Conservation (phyloP, 2,797 vertebrate genomes). For the Erethizon dorsatum region DNA sequence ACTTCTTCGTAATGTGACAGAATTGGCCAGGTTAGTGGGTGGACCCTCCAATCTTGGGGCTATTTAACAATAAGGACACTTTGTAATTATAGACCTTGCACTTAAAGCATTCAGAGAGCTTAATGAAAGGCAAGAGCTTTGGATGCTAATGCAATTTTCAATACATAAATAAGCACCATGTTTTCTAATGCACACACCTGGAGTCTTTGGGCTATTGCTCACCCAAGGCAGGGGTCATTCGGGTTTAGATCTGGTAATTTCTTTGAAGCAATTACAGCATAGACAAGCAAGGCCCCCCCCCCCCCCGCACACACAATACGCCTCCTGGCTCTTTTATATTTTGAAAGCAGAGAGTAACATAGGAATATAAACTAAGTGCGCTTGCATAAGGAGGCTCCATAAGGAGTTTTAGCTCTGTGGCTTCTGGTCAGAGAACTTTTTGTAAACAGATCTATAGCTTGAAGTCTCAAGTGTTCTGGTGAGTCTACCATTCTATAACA, state of each 20-base stretch:
- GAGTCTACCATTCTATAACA: background rate
- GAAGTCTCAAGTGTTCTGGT: background rate
- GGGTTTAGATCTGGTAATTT: background rate
- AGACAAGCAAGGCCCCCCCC: background rate
- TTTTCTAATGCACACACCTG: background rate
- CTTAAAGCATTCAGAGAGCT: background rate
- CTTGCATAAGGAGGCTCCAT: background rate
- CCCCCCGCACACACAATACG: background rate
- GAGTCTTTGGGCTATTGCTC: background rate
- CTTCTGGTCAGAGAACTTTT: background rate
- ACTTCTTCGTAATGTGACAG: background rate
- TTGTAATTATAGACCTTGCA: slow-evolving; percentile 47
- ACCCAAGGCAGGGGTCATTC: background rate
- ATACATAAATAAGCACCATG: background rate
- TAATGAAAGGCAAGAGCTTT: slow-evolving; percentile 1
- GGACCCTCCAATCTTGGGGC: background rate
- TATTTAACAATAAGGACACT: background rate
- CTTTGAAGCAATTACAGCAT: slow-evolving; percentile 30
- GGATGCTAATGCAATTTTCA: slow-evolving; percentile 55
- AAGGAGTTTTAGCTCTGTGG: background rate
- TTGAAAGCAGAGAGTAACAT: slow-evolving; percentile 5
- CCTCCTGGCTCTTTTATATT: slow-evolving; percentile 2
- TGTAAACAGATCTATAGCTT: background rate
- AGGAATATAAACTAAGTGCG: background rate
- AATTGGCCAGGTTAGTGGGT: background rate